These are phyloP conservation scores for Phylloscopus whistleri DNA, from an alignment of 2,113 vertebrate species.

Conservation along the genomic window DNA sequence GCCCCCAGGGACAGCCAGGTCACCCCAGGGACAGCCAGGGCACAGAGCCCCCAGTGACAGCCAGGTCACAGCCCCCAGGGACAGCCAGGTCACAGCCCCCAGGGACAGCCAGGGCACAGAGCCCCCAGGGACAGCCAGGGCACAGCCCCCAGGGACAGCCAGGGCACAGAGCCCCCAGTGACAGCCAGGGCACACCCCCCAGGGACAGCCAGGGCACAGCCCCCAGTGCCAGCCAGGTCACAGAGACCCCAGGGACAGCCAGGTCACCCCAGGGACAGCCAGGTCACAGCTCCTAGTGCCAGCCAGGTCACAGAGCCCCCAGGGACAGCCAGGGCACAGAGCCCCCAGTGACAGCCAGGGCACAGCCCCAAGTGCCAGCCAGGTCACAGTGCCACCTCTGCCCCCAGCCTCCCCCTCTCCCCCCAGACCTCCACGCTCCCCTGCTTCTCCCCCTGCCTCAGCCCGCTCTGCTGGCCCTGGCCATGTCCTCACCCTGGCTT, in stretches of 20 bases:
- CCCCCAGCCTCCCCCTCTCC: background rate
- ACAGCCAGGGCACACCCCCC: too few relatives aligned
- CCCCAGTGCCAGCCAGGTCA: too few relatives aligned
- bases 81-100: background rate
- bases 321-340: background rate
- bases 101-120: background rate
- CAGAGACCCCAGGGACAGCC: background rate
- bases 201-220: background rate
- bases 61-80: background rate
- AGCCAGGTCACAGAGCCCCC: too few relatives aligned
- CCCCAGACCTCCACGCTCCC: background rate
- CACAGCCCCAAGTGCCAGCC: background rate
- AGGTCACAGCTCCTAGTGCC: background rate
- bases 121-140: too few relatives aligned
- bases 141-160: background rate
- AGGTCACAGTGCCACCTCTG: background rate
- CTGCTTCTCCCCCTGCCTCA: background rate
- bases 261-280: background rate
- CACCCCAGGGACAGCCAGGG: background rate
- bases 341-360: background rate
- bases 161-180: background rate
- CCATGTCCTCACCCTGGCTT: fast-evolving
- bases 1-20: too few relatives aligned
- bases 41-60: background rate
- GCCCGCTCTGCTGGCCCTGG: background rate